A percentile compares a stretch with the other conserved stretches of the same genome.
These are phyloP conservation scores for Xenopus laevis DNA, from an alignment of 2,113 vertebrate genomes.

Conservation along the genomic window DNA sequence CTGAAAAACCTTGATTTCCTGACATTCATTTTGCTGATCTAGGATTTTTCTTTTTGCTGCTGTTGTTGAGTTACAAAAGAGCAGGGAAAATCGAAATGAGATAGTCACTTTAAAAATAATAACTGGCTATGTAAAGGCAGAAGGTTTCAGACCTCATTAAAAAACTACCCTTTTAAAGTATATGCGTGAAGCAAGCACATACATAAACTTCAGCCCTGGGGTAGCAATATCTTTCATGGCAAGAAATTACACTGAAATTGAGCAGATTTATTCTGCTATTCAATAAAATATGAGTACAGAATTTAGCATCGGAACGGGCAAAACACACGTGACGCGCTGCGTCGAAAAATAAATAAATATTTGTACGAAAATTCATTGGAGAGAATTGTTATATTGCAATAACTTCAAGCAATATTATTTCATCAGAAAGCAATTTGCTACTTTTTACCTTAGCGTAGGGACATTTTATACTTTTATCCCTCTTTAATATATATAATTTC, in stretches of 20 bases:
- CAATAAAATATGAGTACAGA: slow-evolving; percentile 44
- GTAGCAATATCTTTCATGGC: slow-evolving; percentile 39
- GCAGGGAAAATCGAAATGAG: slow-evolving; percentile 24
- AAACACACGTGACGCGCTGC: slow-evolving; percentile 13
- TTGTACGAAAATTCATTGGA: slow-evolving; percentile 21
- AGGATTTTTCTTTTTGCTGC: background rate
- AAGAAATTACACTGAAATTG: slow-evolving; percentile 43
- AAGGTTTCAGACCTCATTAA: slow-evolving; percentile 45
- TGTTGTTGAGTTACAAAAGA: slow-evolving; percentile 10
- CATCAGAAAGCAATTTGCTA: slow-evolving; percentile 35
- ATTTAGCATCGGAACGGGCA: slow-evolving; percentile 39
- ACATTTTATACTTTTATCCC: slow-evolving; percentile 24
- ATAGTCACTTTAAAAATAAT: slow-evolving; percentile 41
- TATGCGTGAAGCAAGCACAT: slow-evolving; percentile 42
- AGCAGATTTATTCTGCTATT: slow-evolving; percentile 44
- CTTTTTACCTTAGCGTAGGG: slow-evolving; percentile 15
- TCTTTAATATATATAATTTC: slow-evolving; percentile 34
- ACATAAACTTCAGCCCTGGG: slow-evolving; percentile 43
- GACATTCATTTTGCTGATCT: slow-evolving; percentile 33
- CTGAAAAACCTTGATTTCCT: background rate
- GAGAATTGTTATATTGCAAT: slow-evolving; percentile 40
- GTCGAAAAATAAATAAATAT: slow-evolving; percentile 20
- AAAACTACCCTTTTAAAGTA: slow-evolving; percentile 41
- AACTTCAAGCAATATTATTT: slow-evolving; percentile 44
- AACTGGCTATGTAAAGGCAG: slow-evolving; percentile 35